A percentile compares a stretch with the other conserved stretches of the same genome.
Evolutionary conservation across 2,797 vertebrate genomes (phyloP).

Genomic region (Gallinago solitaria): DNA sequence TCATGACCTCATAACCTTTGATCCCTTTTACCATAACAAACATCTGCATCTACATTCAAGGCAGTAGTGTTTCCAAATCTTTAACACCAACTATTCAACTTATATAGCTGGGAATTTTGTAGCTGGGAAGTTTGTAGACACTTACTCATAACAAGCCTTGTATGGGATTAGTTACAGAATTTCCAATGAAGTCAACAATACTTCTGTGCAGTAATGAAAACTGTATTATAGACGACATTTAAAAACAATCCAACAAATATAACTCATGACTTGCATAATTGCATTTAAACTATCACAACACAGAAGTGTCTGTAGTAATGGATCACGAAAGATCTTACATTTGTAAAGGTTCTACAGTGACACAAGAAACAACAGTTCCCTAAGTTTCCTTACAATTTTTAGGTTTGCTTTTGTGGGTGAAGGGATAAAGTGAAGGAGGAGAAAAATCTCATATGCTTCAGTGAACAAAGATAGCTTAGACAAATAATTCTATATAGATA

Average conservation of each 20-base stretch:
- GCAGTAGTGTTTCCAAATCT: conserved; percentile 59
- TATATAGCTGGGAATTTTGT: conserved; percentile 63
- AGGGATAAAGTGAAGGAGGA: not conserved
- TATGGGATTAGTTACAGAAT: conserved; percentile 1
- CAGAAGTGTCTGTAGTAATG: not conserved
- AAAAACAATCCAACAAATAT: not conserved
- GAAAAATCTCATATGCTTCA: not conserved
- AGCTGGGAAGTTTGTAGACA: conserved; percentile 44
- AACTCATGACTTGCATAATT: not conserved
- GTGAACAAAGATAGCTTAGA: not conserved
- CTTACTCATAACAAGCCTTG: conserved; percentile 34
- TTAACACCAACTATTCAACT: conserved; percentile 49
- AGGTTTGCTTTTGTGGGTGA: not conserved
- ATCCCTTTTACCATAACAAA: conserved; percentile 89
- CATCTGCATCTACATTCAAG: conserved; percentile 71
- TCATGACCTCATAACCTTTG: conserved; percentile 85
- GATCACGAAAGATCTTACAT: not conserved
- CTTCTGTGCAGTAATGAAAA: not conserved
- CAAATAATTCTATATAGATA: not conserved
- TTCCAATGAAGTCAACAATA: conserved; percentile 1
- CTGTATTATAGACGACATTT: not conserved
- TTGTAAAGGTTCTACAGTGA: not conserved
- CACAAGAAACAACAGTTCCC: not conserved
- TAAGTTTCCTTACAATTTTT: not conserved
- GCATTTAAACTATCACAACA: not conserved